Percentiles rank a stretch among this genome's conserved stretches.
Evolutionary conservation across 1,140 invertebrate species (phyloP).

Genomic region (Drosophila obscura): DNA sequence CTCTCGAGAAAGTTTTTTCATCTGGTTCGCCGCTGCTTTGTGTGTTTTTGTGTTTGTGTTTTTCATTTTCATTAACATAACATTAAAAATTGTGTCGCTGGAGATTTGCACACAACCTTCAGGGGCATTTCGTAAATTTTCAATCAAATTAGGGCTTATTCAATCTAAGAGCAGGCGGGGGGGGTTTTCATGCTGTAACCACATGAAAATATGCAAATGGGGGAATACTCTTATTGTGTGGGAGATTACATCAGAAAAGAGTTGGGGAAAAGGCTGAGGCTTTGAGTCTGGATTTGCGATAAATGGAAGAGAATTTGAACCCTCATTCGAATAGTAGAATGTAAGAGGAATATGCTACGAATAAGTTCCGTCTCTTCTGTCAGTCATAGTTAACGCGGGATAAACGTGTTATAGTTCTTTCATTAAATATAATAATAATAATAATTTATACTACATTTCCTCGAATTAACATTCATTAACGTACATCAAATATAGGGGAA

Average conservation of each 20-base stretch:
- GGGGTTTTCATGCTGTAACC: conserved; percentile 24
- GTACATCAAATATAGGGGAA: background rate
- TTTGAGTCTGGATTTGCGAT: too few relatives aligned
- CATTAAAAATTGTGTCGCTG: conserved; percentile 20
- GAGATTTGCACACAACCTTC: conserved; percentile 32
- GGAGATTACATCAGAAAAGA: conserved; percentile 13
- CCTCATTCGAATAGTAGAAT: too few relatives aligned
- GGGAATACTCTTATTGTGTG: conserved; percentile 7
- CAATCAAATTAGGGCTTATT: conserved; percentile 42
- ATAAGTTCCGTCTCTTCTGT: too few relatives aligned
- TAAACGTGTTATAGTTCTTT: too few relatives aligned
- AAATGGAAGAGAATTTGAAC: too few relatives aligned
- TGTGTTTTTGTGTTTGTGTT: conserved; percentile 1
- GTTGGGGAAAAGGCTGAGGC: background rate
- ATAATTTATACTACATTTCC: too few relatives aligned
- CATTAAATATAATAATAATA: too few relatives aligned
- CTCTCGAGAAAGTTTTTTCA: conserved; percentile 64
- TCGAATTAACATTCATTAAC: too few relatives aligned
- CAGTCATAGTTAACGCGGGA: too few relatives aligned
- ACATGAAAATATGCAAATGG: conserved; percentile 23
- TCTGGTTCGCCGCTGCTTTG: conserved; percentile 14
- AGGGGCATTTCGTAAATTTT: conserved; percentile 39
- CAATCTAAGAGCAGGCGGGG: background rate
- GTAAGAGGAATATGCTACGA: too few relatives aligned
- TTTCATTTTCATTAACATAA: conserved; percentile 64